Conservation (phyloP, 1,140 invertebrate species). For the Oryctes rhinoceros region DNA sequence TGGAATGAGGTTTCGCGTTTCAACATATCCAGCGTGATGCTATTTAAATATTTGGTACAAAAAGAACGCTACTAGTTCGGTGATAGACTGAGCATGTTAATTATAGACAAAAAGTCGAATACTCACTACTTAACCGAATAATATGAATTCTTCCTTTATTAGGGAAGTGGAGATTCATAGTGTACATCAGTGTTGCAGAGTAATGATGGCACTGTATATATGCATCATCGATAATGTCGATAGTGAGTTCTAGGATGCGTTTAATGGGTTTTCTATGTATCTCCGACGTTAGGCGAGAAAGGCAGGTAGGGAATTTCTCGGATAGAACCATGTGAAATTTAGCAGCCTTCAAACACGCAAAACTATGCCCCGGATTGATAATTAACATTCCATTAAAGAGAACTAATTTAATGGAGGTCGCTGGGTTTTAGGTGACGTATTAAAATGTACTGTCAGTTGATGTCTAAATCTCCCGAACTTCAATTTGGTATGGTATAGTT, state of each 20-base stretch:
- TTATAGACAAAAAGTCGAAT: not conserved
- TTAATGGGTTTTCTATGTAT: constrained; percentile 59
- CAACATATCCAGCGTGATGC: too few relatives aligned
- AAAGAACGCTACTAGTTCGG: too few relatives aligned
- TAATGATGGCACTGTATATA: not conserved
- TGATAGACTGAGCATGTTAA: not conserved
- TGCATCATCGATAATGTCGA: constrained; percentile 42
- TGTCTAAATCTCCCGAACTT: too few relatives aligned
- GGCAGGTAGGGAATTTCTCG: constrained; percentile 42
- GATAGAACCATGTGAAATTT: not conserved
- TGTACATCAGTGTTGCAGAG: not conserved
- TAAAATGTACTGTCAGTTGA: too few relatives aligned
- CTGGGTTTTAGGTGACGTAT: too few relatives aligned
- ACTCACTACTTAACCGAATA: not conserved
- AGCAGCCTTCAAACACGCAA: not conserved
- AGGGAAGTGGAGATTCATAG: not conserved
- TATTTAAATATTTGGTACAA: too few relatives aligned
- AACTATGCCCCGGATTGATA: constrained; percentile 2
- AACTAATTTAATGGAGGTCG: not conserved
- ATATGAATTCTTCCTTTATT: not conserved
- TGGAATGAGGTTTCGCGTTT: too few relatives aligned
- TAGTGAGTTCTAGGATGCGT: constrained; percentile 53
- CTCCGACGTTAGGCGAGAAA: constrained; percentile 53
- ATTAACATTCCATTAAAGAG: not conserved
- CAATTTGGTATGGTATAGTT: too few relatives aligned